These are phyloP conservation scores for Hucho hucho DNA, from an alignment of 2,113 vertebrate genomes.

Conservation along the genomic window DNA sequence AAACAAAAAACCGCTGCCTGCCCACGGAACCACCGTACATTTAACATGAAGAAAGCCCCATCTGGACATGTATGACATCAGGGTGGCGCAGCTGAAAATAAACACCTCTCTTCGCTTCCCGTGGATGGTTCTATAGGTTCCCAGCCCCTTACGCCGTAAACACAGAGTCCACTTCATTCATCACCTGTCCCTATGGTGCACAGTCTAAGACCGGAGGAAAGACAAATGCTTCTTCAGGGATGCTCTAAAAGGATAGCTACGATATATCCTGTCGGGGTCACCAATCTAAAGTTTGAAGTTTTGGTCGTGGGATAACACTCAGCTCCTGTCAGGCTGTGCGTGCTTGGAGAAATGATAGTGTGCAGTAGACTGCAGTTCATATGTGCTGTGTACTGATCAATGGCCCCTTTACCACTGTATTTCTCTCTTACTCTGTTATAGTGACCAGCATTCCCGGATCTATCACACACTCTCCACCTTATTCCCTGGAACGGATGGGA, in stretches of 20 bases:
- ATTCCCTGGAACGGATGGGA: slow-evolving; percentile 61
- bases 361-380: no score
- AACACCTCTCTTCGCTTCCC: slow-evolving; percentile 23
- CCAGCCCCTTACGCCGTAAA: no score
- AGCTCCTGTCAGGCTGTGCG: neutral
- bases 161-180: slow-evolving; percentile 22
- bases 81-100: slow-evolving; percentile 63
- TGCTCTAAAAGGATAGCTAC: slow-evolving; percentile 31
- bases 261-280: slow-evolving; percentile 10
- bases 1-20: no score
- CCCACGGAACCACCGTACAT: slow-evolving; percentile 41
- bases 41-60: slow-evolving; percentile 66
- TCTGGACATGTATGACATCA: slow-evolving; percentile 53
- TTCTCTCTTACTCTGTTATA: slow-evolving; percentile 30
- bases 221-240: slow-evolving; percentile 23
- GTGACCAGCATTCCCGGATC: slow-evolving; percentile 8
- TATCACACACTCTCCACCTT: slow-evolving; percentile 23
- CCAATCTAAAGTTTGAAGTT: slow-evolving; percentile 12
- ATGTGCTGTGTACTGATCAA: no score
- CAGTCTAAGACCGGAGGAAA: slow-evolving; percentile 24
- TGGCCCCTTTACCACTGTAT: slow-evolving; percentile 28
- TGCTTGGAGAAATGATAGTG: no score
- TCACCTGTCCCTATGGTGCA: slow-evolving; percentile 29
- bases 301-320: slow-evolving; percentile 3
- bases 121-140: neutral